A percentile compares a stretch with the other conserved stretches of the same genome.
Evolutionary conservation across 2,797 vertebrate species (phyloP).

Genomic region (Sebastes itinus): DNA sequence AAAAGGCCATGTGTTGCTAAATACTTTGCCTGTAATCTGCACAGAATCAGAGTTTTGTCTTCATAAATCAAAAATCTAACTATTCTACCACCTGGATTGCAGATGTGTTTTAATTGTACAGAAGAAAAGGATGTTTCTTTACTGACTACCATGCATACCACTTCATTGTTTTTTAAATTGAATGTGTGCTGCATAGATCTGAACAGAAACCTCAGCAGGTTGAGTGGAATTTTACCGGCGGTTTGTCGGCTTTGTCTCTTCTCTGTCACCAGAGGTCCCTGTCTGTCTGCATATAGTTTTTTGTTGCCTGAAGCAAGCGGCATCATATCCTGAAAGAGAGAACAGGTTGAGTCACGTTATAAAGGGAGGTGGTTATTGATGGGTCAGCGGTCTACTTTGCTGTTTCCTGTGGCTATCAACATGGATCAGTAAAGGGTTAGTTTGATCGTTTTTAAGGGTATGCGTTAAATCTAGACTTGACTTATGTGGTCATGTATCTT

Average conservation of each 20-base stretch:
- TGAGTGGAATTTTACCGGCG: conserved; percentile 42
- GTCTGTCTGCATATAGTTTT: conserved; percentile 26
- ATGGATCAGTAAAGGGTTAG: background rate
- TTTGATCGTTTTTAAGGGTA: background rate
- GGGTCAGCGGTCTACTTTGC: background rate
- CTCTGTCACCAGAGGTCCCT: conserved; percentile 64
- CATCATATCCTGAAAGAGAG: conserved; percentile 28
- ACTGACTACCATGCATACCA: background rate
- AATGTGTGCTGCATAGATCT: background rate
- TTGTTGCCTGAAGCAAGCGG: background rate
- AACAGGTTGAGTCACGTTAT: conserved; percentile 5
- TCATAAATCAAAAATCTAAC: background rate
- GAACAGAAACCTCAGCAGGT: background rate
- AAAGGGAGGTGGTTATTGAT: background rate
- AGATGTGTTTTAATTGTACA: background rate
- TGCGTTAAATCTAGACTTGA: background rate
- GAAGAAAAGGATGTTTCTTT: background rate
- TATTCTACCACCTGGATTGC: background rate
- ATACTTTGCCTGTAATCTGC: background rate
- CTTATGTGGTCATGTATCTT: background rate
- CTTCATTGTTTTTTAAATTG: background rate
- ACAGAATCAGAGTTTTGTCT: background rate
- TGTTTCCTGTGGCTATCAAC: background rate
- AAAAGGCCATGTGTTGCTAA: background rate
- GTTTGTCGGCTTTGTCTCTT: conserved; percentile 7